Base-by-base conservation (phyloP, 2,888 invertebrate species). In the Eubasilissa splendida region DNA sequence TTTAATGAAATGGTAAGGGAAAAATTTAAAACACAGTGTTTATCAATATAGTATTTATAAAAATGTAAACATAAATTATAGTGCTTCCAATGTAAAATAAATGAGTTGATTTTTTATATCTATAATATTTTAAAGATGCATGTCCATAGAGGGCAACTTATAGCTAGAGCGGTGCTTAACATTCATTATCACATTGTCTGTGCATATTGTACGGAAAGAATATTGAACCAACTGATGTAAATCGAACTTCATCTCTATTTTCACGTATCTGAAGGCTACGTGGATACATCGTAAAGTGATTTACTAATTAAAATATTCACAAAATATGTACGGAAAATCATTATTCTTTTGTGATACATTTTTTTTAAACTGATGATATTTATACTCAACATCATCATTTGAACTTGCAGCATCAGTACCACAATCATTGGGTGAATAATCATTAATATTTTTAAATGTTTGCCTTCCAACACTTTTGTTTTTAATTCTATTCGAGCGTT, bases 241-340 rank as follows among this genome's bases (percentile, higher is more conserved):
- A 42, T 42, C 4, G 7, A 42, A 42, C 42, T 42, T 5, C 7
- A 7, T 5, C 42, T 42, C 42, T 42, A 42, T 42, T 42, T 42
- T 42, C 42, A 42, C 2, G 0, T 42, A 7, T 42, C 42, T 7
- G 3, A 42, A 42, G 42, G 42, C 42, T 42, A 4, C 4, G 42
- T 42, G 42, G 7, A 42, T 2, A 42, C 42, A 42, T 0, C 3
- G 4, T 42, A 42, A 42, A 42, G 42, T 42, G 7, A 42, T 42
- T 42, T 52, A 52, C 42, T 65, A 82, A 54, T 80, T 80, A 12
- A 83, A 76, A 74, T 83, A 76, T 73, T 83, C 83, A 66, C 82
- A 83, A 82, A 83, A 82, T 66, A 83, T 80, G 22, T 82, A 80
- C 0, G 83, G 83, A 65, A 79, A 82, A 58, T 83, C 83, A 31